Evolutionary conservation across 1,140 invertebrate species (phyloP).

Genomic region (Apis cerana): DNA sequence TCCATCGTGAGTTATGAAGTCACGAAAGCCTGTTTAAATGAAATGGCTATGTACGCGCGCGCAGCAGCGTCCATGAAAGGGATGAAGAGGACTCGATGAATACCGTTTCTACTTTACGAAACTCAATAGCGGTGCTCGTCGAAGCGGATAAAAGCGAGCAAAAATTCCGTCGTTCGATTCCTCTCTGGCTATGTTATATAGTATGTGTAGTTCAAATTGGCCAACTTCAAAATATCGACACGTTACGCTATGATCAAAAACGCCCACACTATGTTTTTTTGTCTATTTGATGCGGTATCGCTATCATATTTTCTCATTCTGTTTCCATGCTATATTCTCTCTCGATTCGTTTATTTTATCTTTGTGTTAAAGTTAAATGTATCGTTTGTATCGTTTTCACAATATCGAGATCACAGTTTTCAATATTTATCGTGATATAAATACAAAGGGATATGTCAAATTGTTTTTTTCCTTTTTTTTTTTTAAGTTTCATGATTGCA

Average conservation of each 20-base stretch:
- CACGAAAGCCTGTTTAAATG: constrained; percentile 25
- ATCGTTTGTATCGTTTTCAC: background rate
- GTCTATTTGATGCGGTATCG: background rate
- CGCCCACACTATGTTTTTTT: background rate
- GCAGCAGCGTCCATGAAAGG: constrained; percentile 20
- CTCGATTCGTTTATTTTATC: background rate
- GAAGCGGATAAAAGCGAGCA: constrained; percentile 27
- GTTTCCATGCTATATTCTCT: background rate
- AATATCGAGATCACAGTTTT: background rate
- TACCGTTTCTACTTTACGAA: constrained; percentile 44
- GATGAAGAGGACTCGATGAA: constrained; percentile 35
- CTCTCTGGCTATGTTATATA: background rate
- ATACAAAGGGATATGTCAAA: background rate
- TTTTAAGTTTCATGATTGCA: too few species aligned
- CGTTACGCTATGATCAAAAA: background rate
- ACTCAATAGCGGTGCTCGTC: constrained; percentile 40
- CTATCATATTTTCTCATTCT: background rate
- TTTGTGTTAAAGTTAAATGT: background rate
- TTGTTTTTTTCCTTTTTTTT: background rate
- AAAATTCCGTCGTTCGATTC: background rate
- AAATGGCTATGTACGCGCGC: background rate
- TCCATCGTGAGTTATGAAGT: background rate
- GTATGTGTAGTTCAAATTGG: background rate
- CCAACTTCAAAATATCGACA: constrained; percentile 10
- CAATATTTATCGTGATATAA: background rate